Evolutionary conservation across 2,113 vertebrate genomes (phyloP), one percentile per base, ranked within the genome.

Genomic region (Periophthalmodon schlosseri): DNA sequence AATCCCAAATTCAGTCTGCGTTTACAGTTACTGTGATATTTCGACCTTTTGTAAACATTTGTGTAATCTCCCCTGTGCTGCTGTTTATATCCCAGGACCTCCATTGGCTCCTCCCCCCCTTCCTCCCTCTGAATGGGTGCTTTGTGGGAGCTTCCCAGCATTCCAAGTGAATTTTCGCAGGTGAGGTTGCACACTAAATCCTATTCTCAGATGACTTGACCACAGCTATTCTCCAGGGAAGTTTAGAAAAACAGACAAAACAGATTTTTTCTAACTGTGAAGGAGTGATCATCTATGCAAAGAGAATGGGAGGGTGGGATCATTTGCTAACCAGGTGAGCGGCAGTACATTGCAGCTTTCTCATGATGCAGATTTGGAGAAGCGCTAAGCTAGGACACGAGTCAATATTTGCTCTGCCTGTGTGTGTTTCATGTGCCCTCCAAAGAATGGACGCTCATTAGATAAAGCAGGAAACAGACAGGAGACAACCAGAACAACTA

Each of bases 71-170:
- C 24, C 73, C 21, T 76, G 21, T 74, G 83, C 14, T 88, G 68
- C 73, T 23, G 75, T 49, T 52, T n/a, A 36, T 82, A 67, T 76
- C 9, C n/a, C 54, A 57, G 54, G 73, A 68, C 73, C 39, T 76
- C 58, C 16, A 10, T 65, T 78, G 69, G 61, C 88, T 85, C 85
- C 87, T 82, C 89, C 87, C 74, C 63, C 63, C 15, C 60, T 81
- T 68, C 67, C 69, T 11, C 68, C 77, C 71, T 71, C 34, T 86
- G 85, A 93, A 89, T 88, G 81, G 82, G 79, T 73, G 87, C 87
- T 91, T 93, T 92, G 90, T 92, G 81, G 80, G 75, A 77, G 73
- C 50, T 89, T 82, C 74, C 70, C 44, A 36, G 88, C 83, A 88
- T 91, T 89, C 88, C 88, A 81, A 57, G 73, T 60, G 82, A 87